These are phyloP conservation scores for Hypsibius dujardini DNA, from an alignment of 1,140 invertebrate genomes.

Conservation along the genomic window DNA sequence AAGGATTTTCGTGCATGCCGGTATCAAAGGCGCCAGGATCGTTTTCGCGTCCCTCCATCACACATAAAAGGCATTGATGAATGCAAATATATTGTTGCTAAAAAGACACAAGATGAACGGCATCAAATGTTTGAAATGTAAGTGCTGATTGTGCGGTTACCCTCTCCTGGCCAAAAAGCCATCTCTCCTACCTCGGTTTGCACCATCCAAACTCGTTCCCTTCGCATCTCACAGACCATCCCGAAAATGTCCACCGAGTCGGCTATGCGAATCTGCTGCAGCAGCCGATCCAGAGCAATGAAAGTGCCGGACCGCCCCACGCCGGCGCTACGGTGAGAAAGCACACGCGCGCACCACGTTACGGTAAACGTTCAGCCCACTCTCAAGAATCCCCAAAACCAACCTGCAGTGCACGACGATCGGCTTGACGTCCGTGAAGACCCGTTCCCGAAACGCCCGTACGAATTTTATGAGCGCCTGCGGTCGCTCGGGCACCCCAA, in stretches of 20 bases:
- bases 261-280: slow-evolving; percentile 45
- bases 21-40: slow-evolving; percentile 22
- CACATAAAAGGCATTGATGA: slow-evolving; percentile 78
- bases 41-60: slow-evolving; percentile 72
- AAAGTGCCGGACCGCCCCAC: slow-evolving; percentile 80
- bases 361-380: no score
- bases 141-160: no score
- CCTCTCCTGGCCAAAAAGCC: no score
- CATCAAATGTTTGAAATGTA: no score
- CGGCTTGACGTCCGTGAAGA: slow-evolving; percentile 64
- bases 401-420: slow-evolving; percentile 78
- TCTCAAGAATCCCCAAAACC: background rate
- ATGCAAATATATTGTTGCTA: slow-evolving; percentile 91
- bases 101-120: slow-evolving; percentile 20
- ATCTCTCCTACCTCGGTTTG: slow-evolving; percentile 44
- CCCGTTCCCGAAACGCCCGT: slow-evolving; percentile 67
- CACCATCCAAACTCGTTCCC: slow-evolving; percentile 93
- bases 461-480: slow-evolving; percentile 57
- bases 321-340: slow-evolving; percentile 45
- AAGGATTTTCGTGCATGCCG: slow-evolving; percentile 2
- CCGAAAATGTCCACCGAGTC: slow-evolving; percentile 83
- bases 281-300: slow-evolving; percentile 73
- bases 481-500: slow-evolving; percentile 80
- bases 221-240: slow-evolving; percentile 84
- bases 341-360: slow-evolving; percentile 26